Evolutionary conservation across 2,888 invertebrate genomes (phyloP), one percentile per base, ranked within the genome.

Genomic region (Chaetogeoica ovagalla): DNA sequence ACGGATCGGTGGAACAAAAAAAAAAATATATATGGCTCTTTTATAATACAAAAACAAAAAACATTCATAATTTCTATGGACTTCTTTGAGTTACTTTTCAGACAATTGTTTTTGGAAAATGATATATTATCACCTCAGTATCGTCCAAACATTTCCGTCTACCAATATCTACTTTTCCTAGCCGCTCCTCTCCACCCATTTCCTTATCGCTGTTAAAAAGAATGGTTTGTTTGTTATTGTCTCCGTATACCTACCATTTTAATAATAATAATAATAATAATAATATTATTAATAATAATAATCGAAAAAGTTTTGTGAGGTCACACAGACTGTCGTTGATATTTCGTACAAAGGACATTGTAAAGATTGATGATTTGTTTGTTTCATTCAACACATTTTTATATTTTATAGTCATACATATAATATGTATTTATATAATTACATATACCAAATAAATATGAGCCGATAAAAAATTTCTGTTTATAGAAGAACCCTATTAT

Each of bases 321-420:
- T 9, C 21, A 9, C 17, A 15, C 48, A 11, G 39, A 48, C 68
- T 23, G 17, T 30, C 68, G 15, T 48, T 39, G 39, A 7, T n/a
- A 23, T 39, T 68, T 23, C 68, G 23, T 9, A 52, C 15, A 68
- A 48, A 21, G 21, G 9, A 17, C 48, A 19, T 9, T 1, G 21
- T 48, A 66, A 66, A 17, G 66, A 68, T 68, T 68, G 48, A 68
- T 68, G 68, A 23, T 30, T 52, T 68, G 17, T 52, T 68, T 43
- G 43, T 43, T 43, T 43, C 43, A 43, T 43, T 9, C 21, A 59
- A 11, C 17, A 19, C 48, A 19, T 48, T 23, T 68, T 23, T 68
- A 39, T 39, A 11, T 59, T 59, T 19, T 63, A 7, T 63, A 17
- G 7, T 9, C 8, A 19, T 15, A 2, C 17, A 37, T n/a, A n/a